Evolutionary conservation across 2,113 vertebrate species (phyloP), one percentile per base, ranked within the genome.

Genomic region (Salminus brasiliensis): DNA sequence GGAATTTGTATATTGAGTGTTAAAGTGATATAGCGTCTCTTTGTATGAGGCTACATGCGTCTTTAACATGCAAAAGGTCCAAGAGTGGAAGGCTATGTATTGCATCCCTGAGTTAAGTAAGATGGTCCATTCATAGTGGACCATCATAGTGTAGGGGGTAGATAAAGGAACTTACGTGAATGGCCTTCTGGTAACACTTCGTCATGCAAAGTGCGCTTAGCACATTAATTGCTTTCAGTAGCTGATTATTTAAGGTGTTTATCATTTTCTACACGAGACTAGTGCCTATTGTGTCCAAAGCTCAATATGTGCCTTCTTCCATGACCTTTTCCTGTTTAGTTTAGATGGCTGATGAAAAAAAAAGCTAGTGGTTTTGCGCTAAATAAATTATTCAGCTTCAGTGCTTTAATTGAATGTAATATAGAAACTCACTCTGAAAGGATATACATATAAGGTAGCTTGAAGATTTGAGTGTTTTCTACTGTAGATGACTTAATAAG

Each of bases 281-380:
- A 75, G 59, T 80, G 72, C 16, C 5, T 10, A 45, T 79, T 79
- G 59, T 80, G 72, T 25, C 15, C 13, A 43, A 18, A 21, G 25
- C 36, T 57, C 13, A 70, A 23, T 39, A 25, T 32, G 45, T 69
- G 10, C 30, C 9, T 53, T 74, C 36, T 74, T 23, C 11, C 52
- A 57, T 52, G 25, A 1, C 30, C 9, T 66, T 76, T 75, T 45
- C 67, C 23, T 65, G 16, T 55, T 63, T 23, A 23, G n/a, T 39
- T 72, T 41, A 53, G 12, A 67, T 69, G 66, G 63, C 57, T 74
- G 66, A 78, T 67, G 39, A 72, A 65, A 36, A 53, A 77, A 77
- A 5, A 43, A 5, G n/a, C 71, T 71, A 21, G 7, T 72, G 8
- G 68, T 41, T 12, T 7, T 11, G 30, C 49, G 25, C 63, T 76